These are phyloP conservation scores for Girardia tigrina DNA, from an alignment of 2,888 invertebrate genomes.

Conservation along the genomic window DNA sequence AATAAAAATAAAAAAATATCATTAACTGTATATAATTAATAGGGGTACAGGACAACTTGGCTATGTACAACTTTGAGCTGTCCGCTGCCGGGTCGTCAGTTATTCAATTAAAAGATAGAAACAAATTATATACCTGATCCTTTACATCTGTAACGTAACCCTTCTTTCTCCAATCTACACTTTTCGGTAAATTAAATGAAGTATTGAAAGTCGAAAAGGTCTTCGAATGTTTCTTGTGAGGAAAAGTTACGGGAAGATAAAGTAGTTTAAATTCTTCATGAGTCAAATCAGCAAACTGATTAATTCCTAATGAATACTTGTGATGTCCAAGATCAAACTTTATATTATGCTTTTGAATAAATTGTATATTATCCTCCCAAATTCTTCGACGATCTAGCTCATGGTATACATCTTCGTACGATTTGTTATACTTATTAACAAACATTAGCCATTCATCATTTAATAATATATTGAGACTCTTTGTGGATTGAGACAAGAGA, in stretches of 20 bases:
- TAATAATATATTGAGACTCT: not conserved
- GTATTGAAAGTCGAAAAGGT: not conserved
- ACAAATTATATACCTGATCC: not conserved
- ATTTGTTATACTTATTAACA: not conserved
- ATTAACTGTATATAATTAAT: too few relatives aligned
- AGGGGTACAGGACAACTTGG: too few relatives aligned
- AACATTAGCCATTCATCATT: not conserved
- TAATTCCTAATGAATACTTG: not conserved
- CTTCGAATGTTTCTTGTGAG: too few relatives aligned
- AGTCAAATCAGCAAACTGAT: not conserved
- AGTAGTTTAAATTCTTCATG: constrained; percentile 1
- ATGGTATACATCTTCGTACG: not conserved
- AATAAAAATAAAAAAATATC: too few relatives aligned
- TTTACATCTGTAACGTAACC: not conserved
- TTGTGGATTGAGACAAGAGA: too few relatives aligned
- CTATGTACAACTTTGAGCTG: too few relatives aligned
- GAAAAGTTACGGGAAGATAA: too few relatives aligned
- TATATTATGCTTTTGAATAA: constrained; percentile 2
- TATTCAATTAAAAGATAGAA: too few relatives aligned
- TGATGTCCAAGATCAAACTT: not conserved
- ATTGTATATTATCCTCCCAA: not conserved
- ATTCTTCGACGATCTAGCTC: not conserved
- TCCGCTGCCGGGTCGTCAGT: too few relatives aligned
- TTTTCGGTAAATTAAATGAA: not conserved
- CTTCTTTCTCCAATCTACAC: not conserved